Conservation (phyloP, 2,797 vertebrate genomes). For the Fistularia commersonii region DNA sequence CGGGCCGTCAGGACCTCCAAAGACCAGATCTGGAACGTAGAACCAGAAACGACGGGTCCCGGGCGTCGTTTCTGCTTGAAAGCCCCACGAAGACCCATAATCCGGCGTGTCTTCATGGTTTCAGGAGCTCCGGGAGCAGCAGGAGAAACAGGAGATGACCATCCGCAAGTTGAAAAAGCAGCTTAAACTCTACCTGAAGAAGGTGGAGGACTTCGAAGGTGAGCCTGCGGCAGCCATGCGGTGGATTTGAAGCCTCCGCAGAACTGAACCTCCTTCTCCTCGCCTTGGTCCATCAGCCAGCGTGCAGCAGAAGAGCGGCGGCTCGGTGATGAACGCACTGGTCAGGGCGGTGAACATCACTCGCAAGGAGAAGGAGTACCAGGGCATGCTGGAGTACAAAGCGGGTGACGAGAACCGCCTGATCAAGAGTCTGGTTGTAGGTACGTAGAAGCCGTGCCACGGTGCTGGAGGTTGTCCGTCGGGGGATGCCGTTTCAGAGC, state of each 20-base stretch:
- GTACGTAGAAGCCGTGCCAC: conserved; percentile 58
- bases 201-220: conserved; percentile 91
- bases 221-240: conserved; percentile 25
- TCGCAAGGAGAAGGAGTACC: conserved; percentile 93
- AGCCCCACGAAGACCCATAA: too few species aligned
- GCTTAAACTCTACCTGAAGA: conserved; percentile 86
- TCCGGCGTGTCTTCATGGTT: conserved; percentile 10
- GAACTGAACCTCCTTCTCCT: background rate
- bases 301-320: conserved; percentile 73
- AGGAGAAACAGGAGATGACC: conserved; percentile 91
- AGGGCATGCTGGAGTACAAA: conserved; percentile 93
- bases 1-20: background rate
- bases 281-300: background rate
- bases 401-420: conserved; percentile 87
- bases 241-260: too few species aligned
- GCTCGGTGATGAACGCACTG: conserved; percentile 72
- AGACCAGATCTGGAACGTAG: background rate
- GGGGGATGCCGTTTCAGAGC: too few species aligned
- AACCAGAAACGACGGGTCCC: too few species aligned
- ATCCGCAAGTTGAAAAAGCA: conserved; percentile 92
- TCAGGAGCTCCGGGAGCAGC: conserved; percentile 91
- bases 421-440: conserved; percentile 87
- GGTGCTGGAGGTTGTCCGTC: too few species aligned
- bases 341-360: conserved; percentile 85
- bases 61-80: too few species aligned